Conservation (phyloP, 2,888 invertebrate species). For the Lissocephala sabroskyi region DNA sequence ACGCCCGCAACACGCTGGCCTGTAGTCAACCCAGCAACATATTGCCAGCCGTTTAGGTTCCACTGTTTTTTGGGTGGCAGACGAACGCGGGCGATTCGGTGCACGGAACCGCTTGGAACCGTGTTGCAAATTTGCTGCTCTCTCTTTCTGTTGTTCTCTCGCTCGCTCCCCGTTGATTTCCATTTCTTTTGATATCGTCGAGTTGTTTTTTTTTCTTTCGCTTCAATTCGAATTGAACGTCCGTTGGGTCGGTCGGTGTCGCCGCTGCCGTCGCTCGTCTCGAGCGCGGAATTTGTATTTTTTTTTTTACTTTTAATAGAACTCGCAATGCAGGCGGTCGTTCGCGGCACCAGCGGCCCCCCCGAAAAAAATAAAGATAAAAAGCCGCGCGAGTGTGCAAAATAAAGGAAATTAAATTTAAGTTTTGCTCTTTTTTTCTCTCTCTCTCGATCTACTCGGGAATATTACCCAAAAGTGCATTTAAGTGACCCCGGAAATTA, state of each 20-base stretch:
- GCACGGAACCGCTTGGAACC: constrained; percentile 69
- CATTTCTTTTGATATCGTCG: constrained; percentile 38
- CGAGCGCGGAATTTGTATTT: constrained; percentile 17
- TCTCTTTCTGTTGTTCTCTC: constrained; percentile 6
- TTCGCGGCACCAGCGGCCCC: constrained; percentile 13
- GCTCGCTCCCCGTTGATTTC: constrained; percentile 19
- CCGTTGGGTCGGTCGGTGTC: constrained; percentile 5
- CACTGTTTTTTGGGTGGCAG: constrained; percentile 52
- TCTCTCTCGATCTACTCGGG: no score
- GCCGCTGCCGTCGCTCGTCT: background rate
- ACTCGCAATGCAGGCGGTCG: constrained; percentile 62
- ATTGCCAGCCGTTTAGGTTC: constrained; percentile 35
- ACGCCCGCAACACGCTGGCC: background rate
- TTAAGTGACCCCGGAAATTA: constrained; percentile 5
- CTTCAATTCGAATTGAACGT: constrained; percentile 39
- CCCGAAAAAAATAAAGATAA: constrained; percentile 25
- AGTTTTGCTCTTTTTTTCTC: background rate
- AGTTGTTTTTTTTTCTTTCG: constrained; percentile 21
- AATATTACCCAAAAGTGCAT: constrained; percentile 19
- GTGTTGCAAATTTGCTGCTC: constrained; percentile 42
- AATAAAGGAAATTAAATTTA: background rate
- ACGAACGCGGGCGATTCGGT: constrained; percentile 32
- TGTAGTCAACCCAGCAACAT: no score
- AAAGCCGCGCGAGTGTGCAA: constrained; percentile 12
- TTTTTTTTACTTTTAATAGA: constrained; percentile 61